Percentiles rank a stretch among this genome's conserved stretches.
These are phyloP conservation scores for Drosophila paulistorum DNA, from an alignment of 1,140 invertebrate species.

Conservation along the genomic window DNA sequence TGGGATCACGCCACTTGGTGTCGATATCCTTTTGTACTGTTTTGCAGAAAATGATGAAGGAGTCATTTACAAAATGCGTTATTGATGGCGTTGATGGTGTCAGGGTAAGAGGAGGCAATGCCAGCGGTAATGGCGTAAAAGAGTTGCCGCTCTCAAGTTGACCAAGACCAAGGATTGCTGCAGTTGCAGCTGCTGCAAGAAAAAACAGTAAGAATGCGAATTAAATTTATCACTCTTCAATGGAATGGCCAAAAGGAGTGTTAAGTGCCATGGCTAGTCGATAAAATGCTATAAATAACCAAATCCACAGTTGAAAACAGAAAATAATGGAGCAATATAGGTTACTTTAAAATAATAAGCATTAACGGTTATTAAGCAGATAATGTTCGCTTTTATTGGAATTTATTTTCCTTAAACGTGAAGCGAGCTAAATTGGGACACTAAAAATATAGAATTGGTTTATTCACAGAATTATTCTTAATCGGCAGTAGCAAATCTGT, in stretches of 20 bases:
- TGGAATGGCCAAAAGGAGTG: conserved; percentile 17
- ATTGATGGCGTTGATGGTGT: conserved; percentile 76
- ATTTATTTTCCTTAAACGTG: too few relatives aligned
- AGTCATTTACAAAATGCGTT: conserved; percentile 82
- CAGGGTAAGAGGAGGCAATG: conserved; percentile 48
- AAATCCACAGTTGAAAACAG: not conserved
- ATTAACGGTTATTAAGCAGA: too few relatives aligned
- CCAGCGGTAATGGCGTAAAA: conserved; percentile 10
- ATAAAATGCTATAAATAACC: conserved; percentile 17
- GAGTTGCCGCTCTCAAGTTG: conserved; percentile 44
- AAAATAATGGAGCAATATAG: not conserved
- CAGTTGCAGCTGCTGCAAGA: conserved; percentile 22
- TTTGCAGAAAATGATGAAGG: conserved; percentile 81
- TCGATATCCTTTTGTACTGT: conserved; percentile 79
- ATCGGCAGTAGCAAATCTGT: too few relatives aligned
- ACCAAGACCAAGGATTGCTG: conserved; percentile 62
- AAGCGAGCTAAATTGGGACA: too few relatives aligned
- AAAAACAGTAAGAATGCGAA: conserved; percentile 32
- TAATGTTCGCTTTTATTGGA: too few relatives aligned
- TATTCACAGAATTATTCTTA: too few relatives aligned
- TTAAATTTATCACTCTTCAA: conserved; percentile 63
- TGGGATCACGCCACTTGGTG: conserved; percentile 81
- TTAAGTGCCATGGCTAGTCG: conserved; percentile 11
- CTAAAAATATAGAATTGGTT: too few relatives aligned
- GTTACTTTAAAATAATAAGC: conserved; percentile 1